Percentiles rank a stretch among this genome's conserved stretches.
phyloP scores from a whole-genome alignment of 2,797 vertebrate genomes.

The Limnodromus scolopaceus region DNA sequence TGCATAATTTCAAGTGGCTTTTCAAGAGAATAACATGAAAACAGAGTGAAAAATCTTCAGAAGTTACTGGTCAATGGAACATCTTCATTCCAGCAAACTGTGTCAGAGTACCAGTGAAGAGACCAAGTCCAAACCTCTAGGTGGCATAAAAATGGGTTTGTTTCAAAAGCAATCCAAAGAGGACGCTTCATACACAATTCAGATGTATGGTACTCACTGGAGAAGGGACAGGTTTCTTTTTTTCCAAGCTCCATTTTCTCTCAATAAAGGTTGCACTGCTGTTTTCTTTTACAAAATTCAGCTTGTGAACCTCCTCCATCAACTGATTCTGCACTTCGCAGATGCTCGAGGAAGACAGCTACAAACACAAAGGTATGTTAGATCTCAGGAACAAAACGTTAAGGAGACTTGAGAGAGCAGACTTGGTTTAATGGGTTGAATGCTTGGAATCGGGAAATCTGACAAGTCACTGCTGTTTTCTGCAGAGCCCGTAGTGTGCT shows the following conservation, averaged over 20 bases:
- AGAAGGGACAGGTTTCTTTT: conserved; percentile 75
- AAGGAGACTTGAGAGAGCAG: background rate
- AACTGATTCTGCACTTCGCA: conserved; percentile 89
- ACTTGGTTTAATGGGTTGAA: background rate
- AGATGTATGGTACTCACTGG: conserved; percentile 63
- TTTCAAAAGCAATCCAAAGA: background rate
- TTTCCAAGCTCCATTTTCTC: conserved; percentile 95
- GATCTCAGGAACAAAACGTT: background rate
- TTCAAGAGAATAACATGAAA: background rate
- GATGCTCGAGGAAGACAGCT: conserved; percentile 86
- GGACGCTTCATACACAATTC: background rate
- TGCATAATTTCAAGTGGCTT: background rate
- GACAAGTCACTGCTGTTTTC: background rate
- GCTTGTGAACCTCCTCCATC: conserved; percentile 89
- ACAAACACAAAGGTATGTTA: conserved; percentile 43
- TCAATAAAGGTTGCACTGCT: conserved; percentile 87
- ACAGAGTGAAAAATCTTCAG: background rate
- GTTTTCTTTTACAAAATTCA: conserved; percentile 91
- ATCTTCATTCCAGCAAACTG: background rate
- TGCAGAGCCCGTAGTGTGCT: background rate
- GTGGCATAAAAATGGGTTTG: background rate
- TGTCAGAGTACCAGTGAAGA: background rate
- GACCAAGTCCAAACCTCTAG: background rate
- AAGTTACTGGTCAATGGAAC: background rate
- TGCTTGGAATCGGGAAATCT: background rate